Base-by-base conservation (phyloP, 2,888 invertebrate genomes). In the Marasmarcha lunaedactyla region DNA sequence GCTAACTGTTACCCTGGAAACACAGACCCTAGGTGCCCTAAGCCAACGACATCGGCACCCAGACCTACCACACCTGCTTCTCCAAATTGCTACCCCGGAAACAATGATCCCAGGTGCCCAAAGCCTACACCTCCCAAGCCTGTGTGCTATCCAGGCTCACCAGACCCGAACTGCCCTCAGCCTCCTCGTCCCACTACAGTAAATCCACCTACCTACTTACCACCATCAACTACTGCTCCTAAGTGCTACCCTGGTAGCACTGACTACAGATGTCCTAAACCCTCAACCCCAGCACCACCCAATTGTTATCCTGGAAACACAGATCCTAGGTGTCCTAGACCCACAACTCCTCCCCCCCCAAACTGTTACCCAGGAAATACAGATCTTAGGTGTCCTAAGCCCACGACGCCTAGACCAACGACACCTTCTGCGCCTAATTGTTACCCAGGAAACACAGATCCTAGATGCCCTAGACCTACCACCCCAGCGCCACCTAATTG, bases 121-220 rank as follows among this genome's bases (percentile, higher is more conserved):
- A 14, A 67, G 65, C 49, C 63, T 55, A 33, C 47, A 54, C 36
- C 67, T 38, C 59, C 57, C 0, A 42, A 53, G 38, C 46, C 46
- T 10, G 46, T 36, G 1, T 46, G 46, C 26, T 46, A 42, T 10
- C 46, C 46, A n/a, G 46, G 45, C 38, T 46, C 59, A 63, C 46
- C 57, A 6, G 76, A 83, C 46, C 68, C 70, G 0, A 51, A 69
- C 9, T 70, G 69, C 39, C 34, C 63, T 3, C 36, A 46, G 34
- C 35, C 46, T 3, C 42, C 63, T 51, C 48, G 64, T 49, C 35
- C 46, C 40, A 38, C 43, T 40, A 26, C 46, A 4, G 46, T 46
- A 4, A 45, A 36, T 9, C 58, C 59, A 39, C 56, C 60, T 0
- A 42, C 40, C 2, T 34, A 34, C 14, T 14, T 34, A 9, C 34